These are phyloP conservation scores for Stictocephala bisonia DNA, from an alignment of 2,888 invertebrate genomes.

Conservation along the genomic window DNA sequence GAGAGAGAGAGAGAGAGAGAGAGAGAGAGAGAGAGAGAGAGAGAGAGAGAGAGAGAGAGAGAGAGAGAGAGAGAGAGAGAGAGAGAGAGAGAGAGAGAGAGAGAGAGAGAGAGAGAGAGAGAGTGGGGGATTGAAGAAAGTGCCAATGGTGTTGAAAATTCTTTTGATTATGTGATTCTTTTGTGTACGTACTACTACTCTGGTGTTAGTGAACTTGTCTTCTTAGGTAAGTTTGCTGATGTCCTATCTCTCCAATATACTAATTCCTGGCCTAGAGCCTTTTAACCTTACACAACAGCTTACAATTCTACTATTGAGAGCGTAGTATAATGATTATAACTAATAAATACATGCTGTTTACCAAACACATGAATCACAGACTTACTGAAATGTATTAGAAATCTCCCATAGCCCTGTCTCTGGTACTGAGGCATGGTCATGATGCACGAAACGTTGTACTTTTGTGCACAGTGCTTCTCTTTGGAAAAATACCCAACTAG, in stretches of 20 bases:
- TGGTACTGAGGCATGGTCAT: slow-evolving; percentile 99
- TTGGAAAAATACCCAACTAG: slow-evolving; percentile 98
- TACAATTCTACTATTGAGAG: too few relatives aligned
- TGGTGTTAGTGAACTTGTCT: too few relatives aligned
- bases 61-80: slow-evolving; percentile 13
- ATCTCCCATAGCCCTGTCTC: slow-evolving; percentile 94
- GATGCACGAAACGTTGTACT: slow-evolving; percentile 99
- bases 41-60: slow-evolving; percentile 2
- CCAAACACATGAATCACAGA: too few relatives aligned
- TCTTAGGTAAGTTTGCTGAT: too few relatives aligned
- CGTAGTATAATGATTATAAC: too few relatives aligned
- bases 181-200: too few relatives aligned
- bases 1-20: neutral
- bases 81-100: slow-evolving; percentile 13
- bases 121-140: neutral
- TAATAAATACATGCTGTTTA: too few relatives aligned
- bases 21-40: neutral
- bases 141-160: too few relatives aligned
- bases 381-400: slow-evolving; percentile 98
- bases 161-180: too few relatives aligned
- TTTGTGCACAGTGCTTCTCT: slow-evolving; percentile 94
- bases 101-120: slow-evolving; percentile 13
- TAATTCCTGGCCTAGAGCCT: too few relatives aligned
- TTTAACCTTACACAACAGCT: too few relatives aligned
- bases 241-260: too few relatives aligned